Percentiles rank a stretch among this genome's conserved stretches.
phyloP scores from a whole-genome alignment of 2,888 invertebrate species.

The Brachylomia viminalis region DNA sequence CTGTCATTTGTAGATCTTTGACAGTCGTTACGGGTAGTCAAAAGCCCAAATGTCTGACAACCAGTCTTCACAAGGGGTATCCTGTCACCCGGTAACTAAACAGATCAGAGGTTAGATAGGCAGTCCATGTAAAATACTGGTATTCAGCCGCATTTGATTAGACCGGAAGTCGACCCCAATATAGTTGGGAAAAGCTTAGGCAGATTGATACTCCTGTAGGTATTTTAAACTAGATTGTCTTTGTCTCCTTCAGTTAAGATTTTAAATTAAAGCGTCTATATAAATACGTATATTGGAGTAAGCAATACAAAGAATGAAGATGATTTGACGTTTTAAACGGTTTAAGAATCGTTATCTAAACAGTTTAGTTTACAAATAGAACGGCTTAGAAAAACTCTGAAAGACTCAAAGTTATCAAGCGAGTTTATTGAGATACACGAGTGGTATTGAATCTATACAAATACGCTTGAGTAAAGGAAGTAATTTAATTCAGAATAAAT shows the following conservation, averaged over 20 bases:
- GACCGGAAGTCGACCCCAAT: not conserved
- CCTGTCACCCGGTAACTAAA: not conserved
- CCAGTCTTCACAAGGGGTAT: not conserved
- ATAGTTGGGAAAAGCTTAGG: not conserved
- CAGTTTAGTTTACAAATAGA: constrained; percentile 37
- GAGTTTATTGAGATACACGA: constrained; percentile 24
- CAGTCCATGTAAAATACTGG: not conserved
- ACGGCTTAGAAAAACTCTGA: constrained; percentile 20
- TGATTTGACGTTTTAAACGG: constrained; percentile 8
- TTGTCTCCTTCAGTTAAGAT: not conserved
- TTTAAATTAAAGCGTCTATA: not conserved
- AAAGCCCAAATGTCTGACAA: not conserved
- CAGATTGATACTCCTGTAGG: not conserved
- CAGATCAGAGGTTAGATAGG: not conserved
- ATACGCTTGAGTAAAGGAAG: constrained; percentile 52
- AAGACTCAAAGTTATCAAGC: constrained; percentile 23
- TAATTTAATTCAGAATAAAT: constrained; percentile 56
- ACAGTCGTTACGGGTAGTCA: not conserved
- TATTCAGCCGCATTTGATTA: not conserved
- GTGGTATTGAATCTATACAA: constrained; percentile 44
- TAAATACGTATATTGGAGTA: not conserved
- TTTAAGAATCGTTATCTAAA: constrained; percentile 26
- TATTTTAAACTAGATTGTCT: not conserved
- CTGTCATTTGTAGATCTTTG: not conserved
- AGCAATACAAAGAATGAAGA: constrained; percentile 3